Evolutionary conservation across 2,888 invertebrate species (phyloP).

Genomic region (Apantesis nais): DNA sequence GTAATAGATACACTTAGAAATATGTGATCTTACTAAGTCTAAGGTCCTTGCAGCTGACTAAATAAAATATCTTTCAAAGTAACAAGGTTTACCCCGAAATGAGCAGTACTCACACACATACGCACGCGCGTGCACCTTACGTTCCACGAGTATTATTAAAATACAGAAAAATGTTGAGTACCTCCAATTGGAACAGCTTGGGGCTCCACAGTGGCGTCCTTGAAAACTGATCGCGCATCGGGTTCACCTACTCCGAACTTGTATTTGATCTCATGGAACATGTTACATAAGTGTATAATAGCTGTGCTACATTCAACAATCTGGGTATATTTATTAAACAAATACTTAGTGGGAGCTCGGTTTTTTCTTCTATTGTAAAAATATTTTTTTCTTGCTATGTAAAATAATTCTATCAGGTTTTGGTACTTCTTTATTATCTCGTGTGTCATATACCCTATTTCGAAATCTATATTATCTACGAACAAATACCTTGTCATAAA

Average conservation of each 20-base stretch:
- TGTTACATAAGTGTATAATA: conserved; percentile 57
- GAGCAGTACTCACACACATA: too few relatives aligned
- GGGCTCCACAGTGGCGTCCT: background rate
- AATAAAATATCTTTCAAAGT: too few relatives aligned
- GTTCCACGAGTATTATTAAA: background rate
- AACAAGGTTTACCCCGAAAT: too few relatives aligned
- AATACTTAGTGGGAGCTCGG: conserved; percentile 28
- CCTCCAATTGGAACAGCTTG: background rate
- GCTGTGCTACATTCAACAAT: conserved; percentile 47
- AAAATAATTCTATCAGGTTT: conserved; percentile 55
- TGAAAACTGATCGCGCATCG: background rate
- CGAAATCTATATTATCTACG: conserved; percentile 49
- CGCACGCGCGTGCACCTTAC: too few relatives aligned
- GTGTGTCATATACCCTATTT: conserved; percentile 56
- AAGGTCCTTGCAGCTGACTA: too few relatives aligned
- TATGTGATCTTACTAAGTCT: too few relatives aligned
- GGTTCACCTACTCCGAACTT: background rate
- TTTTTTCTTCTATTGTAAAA: background rate
- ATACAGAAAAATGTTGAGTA: background rate
- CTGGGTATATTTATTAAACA: conserved; percentile 56
- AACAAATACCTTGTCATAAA: conserved; percentile 43
- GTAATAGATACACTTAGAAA: too few relatives aligned
- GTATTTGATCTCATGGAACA: conserved; percentile 55
- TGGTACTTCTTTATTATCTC: conserved; percentile 57
- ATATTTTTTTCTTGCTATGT: conserved; percentile 34